A percentile compares a stretch with the other conserved stretches of the same genome.
Conservation (phyloP, 2,888 invertebrate genomes). For the Volucella inanis region DNA sequence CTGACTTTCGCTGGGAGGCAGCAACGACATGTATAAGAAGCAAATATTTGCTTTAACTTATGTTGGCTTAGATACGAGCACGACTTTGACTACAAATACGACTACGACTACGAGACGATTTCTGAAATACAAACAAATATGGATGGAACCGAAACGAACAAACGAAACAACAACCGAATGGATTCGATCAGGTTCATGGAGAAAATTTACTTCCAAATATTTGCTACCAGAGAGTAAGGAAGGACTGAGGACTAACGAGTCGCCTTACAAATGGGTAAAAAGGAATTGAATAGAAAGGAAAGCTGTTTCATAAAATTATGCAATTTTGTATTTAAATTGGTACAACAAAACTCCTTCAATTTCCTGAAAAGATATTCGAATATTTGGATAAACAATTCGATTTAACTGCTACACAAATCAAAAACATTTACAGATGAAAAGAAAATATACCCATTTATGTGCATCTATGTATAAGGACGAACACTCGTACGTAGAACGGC, state of each 20-base stretch:
- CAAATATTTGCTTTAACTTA: constrained; percentile 27
- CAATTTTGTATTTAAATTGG: constrained; percentile 53
- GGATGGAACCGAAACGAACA: not conserved
- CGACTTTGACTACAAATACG: not conserved
- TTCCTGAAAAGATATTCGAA: constrained; percentile 52
- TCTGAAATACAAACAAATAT: constrained; percentile 25
- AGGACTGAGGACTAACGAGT: constrained; percentile 9
- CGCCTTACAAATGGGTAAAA: constrained; percentile 36
- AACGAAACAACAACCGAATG: too few relatives aligned
- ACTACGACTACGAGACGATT: not conserved
- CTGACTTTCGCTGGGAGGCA: constrained; percentile 62
- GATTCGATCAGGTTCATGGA: too few relatives aligned
- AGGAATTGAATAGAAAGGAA: constrained; percentile 36
- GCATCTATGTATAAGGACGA: too few relatives aligned
- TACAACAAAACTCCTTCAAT: constrained; percentile 45
- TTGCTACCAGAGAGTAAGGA: not conserved
- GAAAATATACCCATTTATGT: too few relatives aligned
- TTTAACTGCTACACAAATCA: constrained; percentile 25
- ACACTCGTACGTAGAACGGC: too few relatives aligned
- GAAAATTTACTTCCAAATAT: not conserved
- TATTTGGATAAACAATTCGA: constrained; percentile 56
- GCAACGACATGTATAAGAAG: constrained; percentile 22
- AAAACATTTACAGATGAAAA: too few relatives aligned
- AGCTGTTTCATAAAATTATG: constrained; percentile 56
- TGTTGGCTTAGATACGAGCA: constrained; percentile 11